phyloP scores from a whole-genome alignment of 1,140 invertebrate species.

The Holcopasites calliopsidis region DNA sequence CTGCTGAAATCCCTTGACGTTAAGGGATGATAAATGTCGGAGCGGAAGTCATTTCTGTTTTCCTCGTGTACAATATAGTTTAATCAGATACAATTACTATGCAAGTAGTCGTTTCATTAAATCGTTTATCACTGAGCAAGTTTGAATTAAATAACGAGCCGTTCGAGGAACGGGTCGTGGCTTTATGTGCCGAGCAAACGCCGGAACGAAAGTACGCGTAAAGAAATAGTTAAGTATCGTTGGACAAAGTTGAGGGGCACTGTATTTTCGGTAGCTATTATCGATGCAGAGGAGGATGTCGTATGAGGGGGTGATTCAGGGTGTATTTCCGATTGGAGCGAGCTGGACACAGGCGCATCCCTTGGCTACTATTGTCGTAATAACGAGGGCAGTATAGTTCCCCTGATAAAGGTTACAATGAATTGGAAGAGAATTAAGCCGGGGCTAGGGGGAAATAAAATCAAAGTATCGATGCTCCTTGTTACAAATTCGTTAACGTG shows the following conservation, averaged over 20 bases:
- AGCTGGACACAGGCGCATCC: slow-evolving; percentile 18
- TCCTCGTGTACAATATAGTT: background rate
- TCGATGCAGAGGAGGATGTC: slow-evolving; percentile 54
- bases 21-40: no score
- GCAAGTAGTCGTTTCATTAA: slow-evolving; percentile 36
- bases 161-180: slow-evolving; percentile 2
- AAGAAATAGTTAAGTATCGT: background rate
- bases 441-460: background rate
- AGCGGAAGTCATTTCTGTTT: background rate
- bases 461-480: no score
- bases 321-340: slow-evolving; percentile 50
- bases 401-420: slow-evolving; percentile 29
- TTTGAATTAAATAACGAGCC: slow-evolving; percentile 35
- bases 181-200: background rate
- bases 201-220: background rate
- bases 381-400: slow-evolving; percentile 8
- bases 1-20: no score
- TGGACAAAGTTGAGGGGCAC: slow-evolving; percentile 53
- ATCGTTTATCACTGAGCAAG: slow-evolving; percentile 6
- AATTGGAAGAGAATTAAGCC: slow-evolving; percentile 24
- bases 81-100: slow-evolving; percentile 1
- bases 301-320: slow-evolving; percentile 47
- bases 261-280: slow-evolving; percentile 52
- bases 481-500: slow-evolving; percentile 49
- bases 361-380: slow-evolving; percentile 16